Conservation (phyloP, 2,888 invertebrate genomes). For the Druceiella hillmani region DNA sequence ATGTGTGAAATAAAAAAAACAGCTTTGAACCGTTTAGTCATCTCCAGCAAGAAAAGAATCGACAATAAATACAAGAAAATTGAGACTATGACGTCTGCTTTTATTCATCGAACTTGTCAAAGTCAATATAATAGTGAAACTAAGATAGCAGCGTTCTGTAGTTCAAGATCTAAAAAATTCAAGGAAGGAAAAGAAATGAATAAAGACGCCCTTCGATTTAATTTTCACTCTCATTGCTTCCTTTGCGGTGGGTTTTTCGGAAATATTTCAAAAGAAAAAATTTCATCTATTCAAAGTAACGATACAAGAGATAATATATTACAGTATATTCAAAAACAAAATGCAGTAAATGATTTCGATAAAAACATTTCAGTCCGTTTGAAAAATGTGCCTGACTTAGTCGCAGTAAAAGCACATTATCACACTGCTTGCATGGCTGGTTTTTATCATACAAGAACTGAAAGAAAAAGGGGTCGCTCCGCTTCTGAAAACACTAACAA, state of each 20-base stretch:
- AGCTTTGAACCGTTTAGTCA: too few species aligned
- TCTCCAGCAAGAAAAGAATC: too few species aligned
- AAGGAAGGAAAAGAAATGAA: conserved; percentile 16
- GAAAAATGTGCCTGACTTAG: conserved; percentile 22
- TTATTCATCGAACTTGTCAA: too few species aligned
- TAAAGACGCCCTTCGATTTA: conserved; percentile 21
- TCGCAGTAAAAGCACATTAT: conserved; percentile 24
- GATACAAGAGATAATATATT: conserved; percentile 24
- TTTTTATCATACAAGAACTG: conserved; percentile 24
- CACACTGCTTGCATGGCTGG: conserved; percentile 24
- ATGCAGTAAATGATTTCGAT: conserved; percentile 23
- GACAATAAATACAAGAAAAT: too few species aligned
- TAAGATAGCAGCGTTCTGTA: conserved; percentile 14
- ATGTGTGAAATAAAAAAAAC: too few species aligned
- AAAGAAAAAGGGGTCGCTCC: conserved; percentile 24
- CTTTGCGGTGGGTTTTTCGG: conserved; percentile 20
- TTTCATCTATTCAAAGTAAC: conserved; percentile 21
- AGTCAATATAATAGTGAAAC: too few species aligned
- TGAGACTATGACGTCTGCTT: too few species aligned
- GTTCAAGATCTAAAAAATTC: conserved; percentile 10
- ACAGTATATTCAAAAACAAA: conserved; percentile 23
- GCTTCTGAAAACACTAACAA: conserved; percentile 24
- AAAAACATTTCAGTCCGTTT: conserved; percentile 23
- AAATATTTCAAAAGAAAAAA: conserved; percentile 18
- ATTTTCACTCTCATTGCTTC: conserved; percentile 22